Evolutionary conservation across 1,140 invertebrate species (phyloP).

Genomic region (Monomorium pharaonis): DNA sequence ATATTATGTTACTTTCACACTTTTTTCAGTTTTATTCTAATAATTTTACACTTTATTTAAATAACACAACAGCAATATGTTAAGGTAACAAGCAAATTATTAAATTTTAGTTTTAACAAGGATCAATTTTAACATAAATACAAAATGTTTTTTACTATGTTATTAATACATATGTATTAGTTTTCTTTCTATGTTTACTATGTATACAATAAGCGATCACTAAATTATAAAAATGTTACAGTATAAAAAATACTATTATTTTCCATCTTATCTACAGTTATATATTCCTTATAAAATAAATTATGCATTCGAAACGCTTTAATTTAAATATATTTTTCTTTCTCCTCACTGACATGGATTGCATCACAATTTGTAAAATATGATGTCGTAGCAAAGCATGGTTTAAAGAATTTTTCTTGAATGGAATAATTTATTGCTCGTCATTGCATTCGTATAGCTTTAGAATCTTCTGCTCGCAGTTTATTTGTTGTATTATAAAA

Average conservation of each 20-base stretch:
- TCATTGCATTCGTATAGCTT: neutral
- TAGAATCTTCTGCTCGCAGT: neutral
- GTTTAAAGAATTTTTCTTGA: conserved; percentile 24
- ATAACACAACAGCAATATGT: too few species aligned
- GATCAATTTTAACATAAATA: too few species aligned
- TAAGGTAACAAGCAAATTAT: too few species aligned
- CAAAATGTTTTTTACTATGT: too few species aligned
- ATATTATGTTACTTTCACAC: too few species aligned
- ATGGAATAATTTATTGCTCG: neutral
- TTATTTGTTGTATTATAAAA: neutral
- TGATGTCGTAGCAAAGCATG: neutral
- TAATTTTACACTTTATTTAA: too few species aligned
- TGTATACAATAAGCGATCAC: too few species aligned
- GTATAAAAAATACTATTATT: neutral
- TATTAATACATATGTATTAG: too few species aligned
- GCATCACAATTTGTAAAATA: neutral
- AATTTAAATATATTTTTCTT: neutral
- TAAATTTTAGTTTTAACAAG: too few species aligned
- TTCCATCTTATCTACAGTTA: neutral
- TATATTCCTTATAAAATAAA: too few species aligned
- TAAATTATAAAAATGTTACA: neutral
- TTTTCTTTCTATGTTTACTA: too few species aligned
- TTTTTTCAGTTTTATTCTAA: too few species aligned
- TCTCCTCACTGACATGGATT: neutral
- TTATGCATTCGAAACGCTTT: neutral